A percentile compares a stretch with the other conserved stretches of the same genome.
Evolutionary conservation across 2,113 vertebrate genomes (phyloP).

Genomic region (Sander vitreus): DNA sequence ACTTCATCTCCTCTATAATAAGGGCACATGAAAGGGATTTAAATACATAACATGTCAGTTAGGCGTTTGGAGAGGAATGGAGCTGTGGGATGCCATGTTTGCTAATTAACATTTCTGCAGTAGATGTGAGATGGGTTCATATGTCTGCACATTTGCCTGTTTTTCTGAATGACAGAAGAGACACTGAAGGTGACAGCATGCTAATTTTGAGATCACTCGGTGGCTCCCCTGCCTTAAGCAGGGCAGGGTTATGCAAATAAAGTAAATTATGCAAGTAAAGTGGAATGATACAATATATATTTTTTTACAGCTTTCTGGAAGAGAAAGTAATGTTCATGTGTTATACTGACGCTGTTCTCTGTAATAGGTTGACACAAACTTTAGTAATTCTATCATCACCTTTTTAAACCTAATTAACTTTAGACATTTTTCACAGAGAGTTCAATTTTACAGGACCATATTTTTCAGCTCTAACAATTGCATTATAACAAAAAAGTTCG

Average conservation of each 20-base stretch:
- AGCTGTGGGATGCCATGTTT: conserved; percentile 79
- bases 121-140: conserved; percentile 80
- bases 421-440: conserved; percentile 3
- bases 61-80: conserved; percentile 71
- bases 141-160: conserved; percentile 74
- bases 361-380: conserved; percentile 33
- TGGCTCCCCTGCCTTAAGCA: conserved; percentile 79
- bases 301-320: conserved; percentile 44
- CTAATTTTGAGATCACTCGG: conserved; percentile 78
- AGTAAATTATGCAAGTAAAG: conserved; percentile 76
- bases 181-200: conserved; percentile 85
- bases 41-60: conserved; percentile 80
- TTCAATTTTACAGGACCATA: conserved; percentile 9
- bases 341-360: conserved; percentile 32
- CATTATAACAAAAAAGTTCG: conserved; percentile 10
- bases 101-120: conserved; percentile 83
- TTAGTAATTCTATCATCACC: conserved; percentile 29
- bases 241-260: conserved; percentile 81
- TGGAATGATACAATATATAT: conserved; percentile 66
- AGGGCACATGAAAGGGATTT: conserved; percentile 83
- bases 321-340: conserved; percentile 39
- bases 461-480: conserved; percentile 2
- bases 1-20: conserved; percentile 77
- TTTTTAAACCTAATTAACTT: conserved; percentile 58
- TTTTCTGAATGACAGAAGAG: conserved; percentile 82